Evolutionary conservation across 2,888 invertebrate species (phyloP).

Genomic region (Drosophila neutralis): DNA sequence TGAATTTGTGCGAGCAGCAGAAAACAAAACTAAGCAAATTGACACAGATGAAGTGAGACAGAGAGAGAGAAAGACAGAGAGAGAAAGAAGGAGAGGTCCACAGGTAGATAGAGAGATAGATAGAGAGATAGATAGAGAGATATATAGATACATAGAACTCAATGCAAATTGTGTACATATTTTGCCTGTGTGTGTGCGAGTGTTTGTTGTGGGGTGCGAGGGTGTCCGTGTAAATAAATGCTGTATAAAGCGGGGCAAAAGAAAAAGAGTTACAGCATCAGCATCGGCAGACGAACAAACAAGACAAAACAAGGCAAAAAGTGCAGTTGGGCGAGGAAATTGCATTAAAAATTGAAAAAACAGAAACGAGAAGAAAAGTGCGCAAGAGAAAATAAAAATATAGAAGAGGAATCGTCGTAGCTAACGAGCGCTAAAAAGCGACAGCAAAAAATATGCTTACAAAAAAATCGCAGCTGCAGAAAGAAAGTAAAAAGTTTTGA

Average conservation of each 20-base stretch:
- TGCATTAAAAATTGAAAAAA: conserved; percentile 75
- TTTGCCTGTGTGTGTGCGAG: conserved; percentile 29
- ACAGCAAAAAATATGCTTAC: conserved; percentile 16
- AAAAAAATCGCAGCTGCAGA: conserved; percentile 27
- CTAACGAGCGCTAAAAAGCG: conserved; percentile 76
- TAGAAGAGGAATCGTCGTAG: conserved; percentile 42
- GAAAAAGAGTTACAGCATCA: conserved; percentile 11
- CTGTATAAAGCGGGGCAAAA: conserved; percentile 55
- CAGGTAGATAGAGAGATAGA: neutral
- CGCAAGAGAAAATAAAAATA: conserved; percentile 26
- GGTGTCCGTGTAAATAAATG: conserved; percentile 71
- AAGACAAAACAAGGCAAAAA: conserved; percentile 57
- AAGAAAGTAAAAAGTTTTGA: conserved; percentile 70
- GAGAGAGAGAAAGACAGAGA: neutral
- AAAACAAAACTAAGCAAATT: conserved; percentile 43
- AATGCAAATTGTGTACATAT: conserved; percentile 69
- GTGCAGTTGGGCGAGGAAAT: conserved; percentile 77
- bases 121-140: conserved; percentile 10
- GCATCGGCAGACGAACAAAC: conserved; percentile 40
- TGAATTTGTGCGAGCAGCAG: conserved; percentile 66
- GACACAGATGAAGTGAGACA: conserved; percentile 1
- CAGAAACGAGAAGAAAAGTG: conserved; percentile 35
- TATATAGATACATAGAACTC: conserved; percentile 18
- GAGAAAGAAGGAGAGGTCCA: neutral
- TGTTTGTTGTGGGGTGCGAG: conserved; percentile 21